phyloP scores from a whole-genome alignment of 2,113 vertebrate genomes.

The Nycticebus coucang region DNA sequence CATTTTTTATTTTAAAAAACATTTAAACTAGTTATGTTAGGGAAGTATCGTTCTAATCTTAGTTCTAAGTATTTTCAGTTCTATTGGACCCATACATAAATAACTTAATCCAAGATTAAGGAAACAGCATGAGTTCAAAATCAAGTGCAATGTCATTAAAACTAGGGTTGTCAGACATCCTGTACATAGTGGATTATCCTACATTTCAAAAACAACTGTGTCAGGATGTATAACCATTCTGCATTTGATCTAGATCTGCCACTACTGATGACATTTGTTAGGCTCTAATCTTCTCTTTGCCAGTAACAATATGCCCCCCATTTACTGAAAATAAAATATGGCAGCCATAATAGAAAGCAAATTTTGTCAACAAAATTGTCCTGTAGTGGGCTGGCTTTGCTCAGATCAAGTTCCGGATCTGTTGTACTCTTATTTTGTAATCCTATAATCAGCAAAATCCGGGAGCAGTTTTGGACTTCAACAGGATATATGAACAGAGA shows the following conservation, averaged over 20 bases:
- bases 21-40: constrained; percentile 20
- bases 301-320: background rate
- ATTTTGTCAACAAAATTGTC: background rate
- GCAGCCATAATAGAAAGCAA: constrained; percentile 3
- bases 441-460: background rate
- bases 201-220: constrained; percentile 58
- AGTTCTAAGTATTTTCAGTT: constrained; percentile 38
- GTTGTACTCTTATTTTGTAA: background rate
- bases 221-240: constrained; percentile 40
- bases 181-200: constrained; percentile 44
- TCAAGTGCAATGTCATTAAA: constrained; percentile 45
- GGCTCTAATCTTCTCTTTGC: background rate
- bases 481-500: background rate
- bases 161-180: constrained; percentile 54
- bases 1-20: constrained; percentile 26
- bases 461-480: background rate
- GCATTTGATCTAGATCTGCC: constrained; percentile 49
- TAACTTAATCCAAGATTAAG: constrained; percentile 67
- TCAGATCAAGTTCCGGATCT: constrained; percentile 15
- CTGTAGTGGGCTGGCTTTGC: background rate
- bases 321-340: constrained; percentile 9
- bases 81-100: constrained; percentile 24
- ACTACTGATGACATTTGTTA: constrained; percentile 26
- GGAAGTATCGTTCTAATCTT: constrained; percentile 43
- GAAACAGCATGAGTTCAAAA: constrained; percentile 51